Evolutionary conservation across 2,888 invertebrate species (phyloP).

Genomic region (Cheilosia impressa): DNA sequence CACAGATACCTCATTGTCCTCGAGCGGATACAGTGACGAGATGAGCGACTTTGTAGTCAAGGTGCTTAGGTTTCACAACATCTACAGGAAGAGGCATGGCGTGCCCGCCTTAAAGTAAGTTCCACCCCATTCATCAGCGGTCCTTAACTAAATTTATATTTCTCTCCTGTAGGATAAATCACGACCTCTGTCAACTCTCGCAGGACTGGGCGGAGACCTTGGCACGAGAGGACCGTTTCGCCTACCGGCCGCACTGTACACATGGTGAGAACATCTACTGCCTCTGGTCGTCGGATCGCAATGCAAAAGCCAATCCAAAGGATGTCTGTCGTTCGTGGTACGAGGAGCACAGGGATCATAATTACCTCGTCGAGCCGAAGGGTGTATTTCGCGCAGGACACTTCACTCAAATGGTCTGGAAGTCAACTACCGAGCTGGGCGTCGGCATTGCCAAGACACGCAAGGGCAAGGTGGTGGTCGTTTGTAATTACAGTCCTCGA

Average conservation of each 20-base stretch:
- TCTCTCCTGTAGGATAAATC: conserved; percentile 83
- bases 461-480: conserved; percentile 92
- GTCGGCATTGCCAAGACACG: conserved; percentile 89
- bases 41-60: conserved; percentile 83
- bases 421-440: conserved; percentile 87
- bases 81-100: conserved; percentile 86
- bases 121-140: not conserved
- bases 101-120: conserved; percentile 85
- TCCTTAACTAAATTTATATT: not conserved
- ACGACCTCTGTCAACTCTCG: conserved; percentile 87
- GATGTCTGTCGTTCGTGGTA: conserved; percentile 86
- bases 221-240: conserved; percentile 87
- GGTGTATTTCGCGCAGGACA: conserved; percentile 86
- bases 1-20: conserved; percentile 76
- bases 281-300: conserved; percentile 85
- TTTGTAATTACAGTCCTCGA: conserved; percentile 82
- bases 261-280: conserved; percentile 87
- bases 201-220: conserved; percentile 90
- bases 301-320: conserved; percentile 84
- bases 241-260: conserved; percentile 87
- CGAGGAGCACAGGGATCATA: conserved; percentile 85
- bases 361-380: conserved; percentile 83
- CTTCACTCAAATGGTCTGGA: conserved; percentile 90
- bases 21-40: conserved; percentile 77
- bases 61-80: conserved; percentile 86